Evolutionary conservation across 2,888 invertebrate species (phyloP).

Genomic region (Drosophila meridionalis): DNA sequence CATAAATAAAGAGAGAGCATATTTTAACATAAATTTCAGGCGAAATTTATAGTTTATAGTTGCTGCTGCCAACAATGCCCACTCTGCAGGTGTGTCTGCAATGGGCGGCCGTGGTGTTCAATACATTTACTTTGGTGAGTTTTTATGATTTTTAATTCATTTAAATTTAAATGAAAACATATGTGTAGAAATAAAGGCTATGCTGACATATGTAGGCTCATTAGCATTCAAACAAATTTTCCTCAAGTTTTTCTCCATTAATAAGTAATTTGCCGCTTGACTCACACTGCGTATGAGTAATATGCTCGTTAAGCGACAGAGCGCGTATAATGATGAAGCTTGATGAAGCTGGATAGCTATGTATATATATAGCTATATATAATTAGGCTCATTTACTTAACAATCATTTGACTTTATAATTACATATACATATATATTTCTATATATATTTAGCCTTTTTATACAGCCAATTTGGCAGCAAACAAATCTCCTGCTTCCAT

Average conservation of each 20-base stretch:
- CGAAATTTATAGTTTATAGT: background rate
- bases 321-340: constrained; percentile 50
- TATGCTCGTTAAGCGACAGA: constrained; percentile 32
- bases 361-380: background rate
- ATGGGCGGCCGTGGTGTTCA: constrained; percentile 78
- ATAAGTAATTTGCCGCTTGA: constrained; percentile 26
- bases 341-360: background rate
- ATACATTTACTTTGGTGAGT: constrained; percentile 78
- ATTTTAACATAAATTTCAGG: constrained; percentile 23
- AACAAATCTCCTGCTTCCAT: constrained; percentile 55
- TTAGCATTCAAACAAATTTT: constrained; percentile 11
- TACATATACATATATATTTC: background rate
- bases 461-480: constrained; percentile 68
- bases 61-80: constrained; percentile 56
- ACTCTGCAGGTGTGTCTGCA: constrained; percentile 77
- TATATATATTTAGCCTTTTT: constrained; percentile 12
- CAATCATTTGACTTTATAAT: constrained; percentile 32
- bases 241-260: constrained; percentile 11
- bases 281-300: constrained; percentile 59
- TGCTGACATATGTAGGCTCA: constrained; percentile 7
- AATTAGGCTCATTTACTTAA: constrained; percentile 29
- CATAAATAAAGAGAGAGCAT: constrained; percentile 8
- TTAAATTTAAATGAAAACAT: background rate
- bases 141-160: background rate
- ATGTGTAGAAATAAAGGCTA: background rate